These are phyloP conservation scores for Homarus gammarus DNA, from an alignment of 2,888 invertebrate genomes.

Conservation along the genomic window DNA sequence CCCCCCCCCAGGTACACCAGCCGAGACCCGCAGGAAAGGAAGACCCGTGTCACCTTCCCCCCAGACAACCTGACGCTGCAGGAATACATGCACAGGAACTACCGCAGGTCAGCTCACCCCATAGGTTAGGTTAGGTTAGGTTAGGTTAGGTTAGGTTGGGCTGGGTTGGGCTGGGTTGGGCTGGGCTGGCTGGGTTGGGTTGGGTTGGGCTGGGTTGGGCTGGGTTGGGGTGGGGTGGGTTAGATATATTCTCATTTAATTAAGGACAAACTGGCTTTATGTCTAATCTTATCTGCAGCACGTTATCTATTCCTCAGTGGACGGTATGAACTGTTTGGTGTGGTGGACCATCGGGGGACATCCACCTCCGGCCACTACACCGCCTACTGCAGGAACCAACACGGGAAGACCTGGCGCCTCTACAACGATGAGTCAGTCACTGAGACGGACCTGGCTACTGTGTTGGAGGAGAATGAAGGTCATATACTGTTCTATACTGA, in stretches of 20 bases:
- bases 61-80: background rate
- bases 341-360: slow-evolving; percentile 6
- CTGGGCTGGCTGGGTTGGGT: no score
- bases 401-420: slow-evolving; percentile 11
- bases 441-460: background rate
- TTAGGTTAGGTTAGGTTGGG: no score
- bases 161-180: no score
- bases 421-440: slow-evolving; percentile 10
- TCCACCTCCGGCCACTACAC: slow-evolving; percentile 24
- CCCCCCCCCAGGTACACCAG: background rate
- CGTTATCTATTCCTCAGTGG: no score
- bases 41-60: background rate
- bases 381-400: slow-evolving; percentile 30
- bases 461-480: background rate
- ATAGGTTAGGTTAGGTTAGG: no score
- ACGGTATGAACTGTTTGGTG: slow-evolving; percentile 31
- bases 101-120: no score
- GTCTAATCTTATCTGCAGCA: no score
- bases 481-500: slow-evolving; percentile 36
- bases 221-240: no score
- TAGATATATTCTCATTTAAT: no score
- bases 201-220: no score
- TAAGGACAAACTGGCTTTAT: no score
- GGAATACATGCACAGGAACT: background rate
- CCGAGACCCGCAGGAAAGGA: background rate